phyloP scores from a whole-genome alignment of 2,797 vertebrate genomes.

The Cirrhinus mrigala region DNA sequence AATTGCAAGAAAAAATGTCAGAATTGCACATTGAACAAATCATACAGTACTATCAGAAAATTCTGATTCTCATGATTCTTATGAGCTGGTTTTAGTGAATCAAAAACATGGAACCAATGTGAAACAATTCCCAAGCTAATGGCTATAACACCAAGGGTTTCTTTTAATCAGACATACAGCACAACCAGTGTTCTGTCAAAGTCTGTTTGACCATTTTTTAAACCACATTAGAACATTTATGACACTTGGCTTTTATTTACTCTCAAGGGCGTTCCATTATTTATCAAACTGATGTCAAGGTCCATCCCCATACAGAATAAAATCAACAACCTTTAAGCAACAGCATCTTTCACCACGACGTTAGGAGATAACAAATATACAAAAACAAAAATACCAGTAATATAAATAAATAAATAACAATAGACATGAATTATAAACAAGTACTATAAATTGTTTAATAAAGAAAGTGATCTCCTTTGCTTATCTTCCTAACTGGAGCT shows the following conservation, averaged over 20 bases:
- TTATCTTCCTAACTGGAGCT: background rate
- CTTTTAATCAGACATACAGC: background rate
- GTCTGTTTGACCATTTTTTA: background rate
- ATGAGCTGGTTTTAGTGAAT: too few species aligned
- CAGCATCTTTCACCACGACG: background rate
- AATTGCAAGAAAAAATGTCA: too few species aligned
- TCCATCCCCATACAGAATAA: background rate
- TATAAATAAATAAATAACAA: background rate
- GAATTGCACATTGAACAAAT: too few species aligned
- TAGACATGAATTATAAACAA: background rate
- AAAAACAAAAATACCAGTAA: background rate
- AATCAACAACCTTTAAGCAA: background rate
- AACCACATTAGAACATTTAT: too few species aligned
- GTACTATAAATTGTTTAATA: background rate
- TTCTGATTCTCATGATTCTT: too few species aligned
- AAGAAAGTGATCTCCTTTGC: background rate
- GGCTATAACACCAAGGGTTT: background rate
- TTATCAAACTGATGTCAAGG: background rate
- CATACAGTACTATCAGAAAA: too few species aligned
- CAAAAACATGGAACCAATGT: too few species aligned
- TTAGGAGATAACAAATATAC: background rate
- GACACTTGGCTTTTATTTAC: too few species aligned
- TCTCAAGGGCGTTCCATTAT: background rate
- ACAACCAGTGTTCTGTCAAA: background rate
- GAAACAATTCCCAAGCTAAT: background rate